Evolutionary conservation across 2,113 vertebrate genomes (phyloP).

Genomic region (Ahaetulla prasina): DNA sequence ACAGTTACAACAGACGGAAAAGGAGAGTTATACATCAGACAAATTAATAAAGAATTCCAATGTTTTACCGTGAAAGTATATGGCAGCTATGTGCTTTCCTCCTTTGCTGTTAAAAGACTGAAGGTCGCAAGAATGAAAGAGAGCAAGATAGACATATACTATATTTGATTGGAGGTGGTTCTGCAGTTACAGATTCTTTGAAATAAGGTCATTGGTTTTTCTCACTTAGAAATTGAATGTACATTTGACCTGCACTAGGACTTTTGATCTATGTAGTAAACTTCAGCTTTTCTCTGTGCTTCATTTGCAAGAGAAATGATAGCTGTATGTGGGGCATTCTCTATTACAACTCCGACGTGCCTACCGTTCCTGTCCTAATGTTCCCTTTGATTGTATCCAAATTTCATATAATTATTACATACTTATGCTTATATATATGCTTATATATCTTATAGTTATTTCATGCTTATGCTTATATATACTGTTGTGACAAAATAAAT

Average conservation of each 20-base stretch:
- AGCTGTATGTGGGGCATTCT: neutral
- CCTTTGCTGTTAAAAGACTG: neutral
- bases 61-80: neutral
- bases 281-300: neutral
- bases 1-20: neutral
- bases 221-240: neutral
- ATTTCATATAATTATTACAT: no score
- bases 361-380: no score
- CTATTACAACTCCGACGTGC: no score
- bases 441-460: no score
- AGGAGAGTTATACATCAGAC: neutral
- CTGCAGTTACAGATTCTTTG: neutral
- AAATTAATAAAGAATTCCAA: neutral
- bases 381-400: no score
- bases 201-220: neutral
- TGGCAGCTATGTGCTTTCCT: neutral
- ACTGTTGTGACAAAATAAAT: no score
- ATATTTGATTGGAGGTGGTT: neutral
- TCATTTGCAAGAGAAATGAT: neutral
- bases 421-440: no score
- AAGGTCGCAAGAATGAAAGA: neutral
- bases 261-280: neutral
- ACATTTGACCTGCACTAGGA: neutral
- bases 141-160: neutral
- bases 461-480: no score